These are phyloP conservation scores for Flexamia atlantica DNA, from an alignment of 2,888 invertebrate species.

Conservation along the genomic window DNA sequence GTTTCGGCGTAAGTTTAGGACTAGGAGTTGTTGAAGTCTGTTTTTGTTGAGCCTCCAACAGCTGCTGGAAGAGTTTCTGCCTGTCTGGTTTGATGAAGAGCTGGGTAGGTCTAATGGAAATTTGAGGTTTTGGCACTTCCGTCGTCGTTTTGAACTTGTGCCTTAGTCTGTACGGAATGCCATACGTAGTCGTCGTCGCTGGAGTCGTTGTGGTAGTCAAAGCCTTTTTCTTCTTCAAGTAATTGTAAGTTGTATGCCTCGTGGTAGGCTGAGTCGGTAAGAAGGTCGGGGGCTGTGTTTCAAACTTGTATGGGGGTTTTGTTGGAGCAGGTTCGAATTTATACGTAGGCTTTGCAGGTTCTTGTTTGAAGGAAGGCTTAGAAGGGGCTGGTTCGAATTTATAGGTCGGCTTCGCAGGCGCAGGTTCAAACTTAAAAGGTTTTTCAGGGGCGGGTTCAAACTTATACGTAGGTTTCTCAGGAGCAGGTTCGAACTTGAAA, in stretches of 20 bases:
- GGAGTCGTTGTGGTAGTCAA: conserved; percentile 60
- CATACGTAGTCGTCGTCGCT: conserved; percentile 64
- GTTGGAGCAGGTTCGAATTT: conserved; percentile 64
- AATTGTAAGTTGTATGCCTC: conserved; percentile 26
- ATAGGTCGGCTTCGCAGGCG: conserved; percentile 22
- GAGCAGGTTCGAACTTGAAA: conserved; percentile 48
- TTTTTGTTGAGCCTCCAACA: conserved; percentile 65
- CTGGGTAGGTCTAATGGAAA: conserved; percentile 63
- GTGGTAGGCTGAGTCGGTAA: conserved; percentile 60
- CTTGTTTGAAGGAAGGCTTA: no score
- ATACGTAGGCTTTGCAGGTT: conserved; percentile 63
- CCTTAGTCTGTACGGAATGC: conserved; percentile 65
- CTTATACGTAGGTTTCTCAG: conserved; percentile 47
- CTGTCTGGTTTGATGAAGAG: conserved; percentile 67
- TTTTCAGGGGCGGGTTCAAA: conserved; percentile 48
- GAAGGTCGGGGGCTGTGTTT: conserved; percentile 65
- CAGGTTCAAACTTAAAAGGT: conserved; percentile 40
- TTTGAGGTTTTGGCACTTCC: conserved; percentile 56
- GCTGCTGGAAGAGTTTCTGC: conserved; percentile 68
- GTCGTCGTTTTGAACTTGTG: conserved; percentile 60
- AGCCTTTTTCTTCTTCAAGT: conserved; percentile 53
- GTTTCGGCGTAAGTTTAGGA: conserved; percentile 52
- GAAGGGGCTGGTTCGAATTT: conserved; percentile 59
- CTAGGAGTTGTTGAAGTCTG: conserved; percentile 74
- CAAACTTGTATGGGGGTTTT: conserved; percentile 65